Percentiles rank a stretch among this genome's conserved stretches.
Conservation (phyloP, 2,888 invertebrate genomes). For the Chaetoderma sp. region DNA sequence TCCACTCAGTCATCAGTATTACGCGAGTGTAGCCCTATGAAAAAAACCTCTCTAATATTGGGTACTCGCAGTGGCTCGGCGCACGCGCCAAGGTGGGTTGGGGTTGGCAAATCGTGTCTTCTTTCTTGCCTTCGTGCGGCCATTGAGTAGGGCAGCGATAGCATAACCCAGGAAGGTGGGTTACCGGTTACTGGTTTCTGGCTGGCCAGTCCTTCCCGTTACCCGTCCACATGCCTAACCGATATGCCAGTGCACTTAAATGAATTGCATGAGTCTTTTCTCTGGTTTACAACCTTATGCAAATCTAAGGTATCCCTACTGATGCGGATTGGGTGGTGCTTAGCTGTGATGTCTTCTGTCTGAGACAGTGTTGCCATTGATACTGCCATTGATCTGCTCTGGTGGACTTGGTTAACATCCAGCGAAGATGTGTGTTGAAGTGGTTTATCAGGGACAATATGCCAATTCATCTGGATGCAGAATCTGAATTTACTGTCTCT, state of each 20-base stretch:
- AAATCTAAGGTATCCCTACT: slow-evolving; percentile 6
- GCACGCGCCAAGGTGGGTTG: too few species aligned
- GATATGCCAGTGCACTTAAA: not conserved
- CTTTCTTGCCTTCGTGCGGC: too few species aligned
- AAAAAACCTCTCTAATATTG: too few species aligned
- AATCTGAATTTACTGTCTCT: slow-evolving; percentile 19
- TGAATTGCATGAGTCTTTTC: slow-evolving; percentile 3
- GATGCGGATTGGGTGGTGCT: slow-evolving; percentile 3
- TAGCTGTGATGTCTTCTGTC: too few species aligned
- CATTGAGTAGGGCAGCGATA: too few species aligned
- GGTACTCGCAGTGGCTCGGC: too few species aligned
- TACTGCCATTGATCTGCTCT: slow-evolving; percentile 1
- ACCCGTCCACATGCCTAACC: not conserved
- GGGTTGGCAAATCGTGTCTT: too few species aligned
- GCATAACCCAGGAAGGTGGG: not conserved
- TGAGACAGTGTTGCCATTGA: slow-evolving; percentile 5
- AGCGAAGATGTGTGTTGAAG: slow-evolving; percentile 7
- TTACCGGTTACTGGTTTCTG: not conserved
- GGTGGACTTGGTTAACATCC: slow-evolving; percentile 17
- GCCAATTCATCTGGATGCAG: slow-evolving; percentile 18
- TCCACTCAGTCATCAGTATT: too few species aligned
- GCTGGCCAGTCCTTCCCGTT: not conserved
- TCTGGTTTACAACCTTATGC: slow-evolving; percentile 1
- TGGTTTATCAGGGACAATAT: slow-evolving; percentile 15
- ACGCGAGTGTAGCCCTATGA: too few species aligned